A percentile compares a stretch with the other conserved stretches of the same genome.
These are phyloP conservation scores for Egretta garzetta DNA, from an alignment of 2,113 vertebrate species.

Conservation along the genomic window DNA sequence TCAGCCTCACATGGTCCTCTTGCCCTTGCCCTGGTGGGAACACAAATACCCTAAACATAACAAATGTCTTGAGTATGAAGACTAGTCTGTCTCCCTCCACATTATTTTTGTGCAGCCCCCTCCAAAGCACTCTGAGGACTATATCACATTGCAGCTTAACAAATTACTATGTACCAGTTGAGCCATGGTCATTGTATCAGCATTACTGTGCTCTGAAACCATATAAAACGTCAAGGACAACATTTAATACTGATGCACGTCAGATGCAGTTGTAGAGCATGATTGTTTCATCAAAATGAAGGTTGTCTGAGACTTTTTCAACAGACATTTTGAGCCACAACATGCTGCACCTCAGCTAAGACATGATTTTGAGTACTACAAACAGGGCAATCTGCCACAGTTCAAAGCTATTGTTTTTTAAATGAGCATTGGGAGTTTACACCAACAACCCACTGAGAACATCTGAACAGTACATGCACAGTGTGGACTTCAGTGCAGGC, in stretches of 20 bases:
- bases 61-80: neutral
- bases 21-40: neutral
- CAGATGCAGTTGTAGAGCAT: neutral
- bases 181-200: neutral
- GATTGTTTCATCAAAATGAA: neutral
- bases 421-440: neutral
- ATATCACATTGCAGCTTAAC: neutral
- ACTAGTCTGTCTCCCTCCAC: neutral
- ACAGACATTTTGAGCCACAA: neutral
- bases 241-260: neutral
- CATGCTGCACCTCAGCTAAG: neutral
- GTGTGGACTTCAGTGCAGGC: neutral
- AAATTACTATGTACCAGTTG: neutral
- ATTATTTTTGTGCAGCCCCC: neutral
- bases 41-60: neutral
- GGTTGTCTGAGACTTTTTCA: neutral
- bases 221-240: neutral
- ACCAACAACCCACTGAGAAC: neutral
- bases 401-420: neutral
- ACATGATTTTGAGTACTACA: neutral
- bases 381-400: neutral
- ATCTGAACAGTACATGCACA: neutral
- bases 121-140: neutral
- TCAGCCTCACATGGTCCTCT: neutral
- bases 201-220: neutral